phyloP scores from a whole-genome alignment of 1,140 invertebrate species.

The Achatina immaculata region DNA sequence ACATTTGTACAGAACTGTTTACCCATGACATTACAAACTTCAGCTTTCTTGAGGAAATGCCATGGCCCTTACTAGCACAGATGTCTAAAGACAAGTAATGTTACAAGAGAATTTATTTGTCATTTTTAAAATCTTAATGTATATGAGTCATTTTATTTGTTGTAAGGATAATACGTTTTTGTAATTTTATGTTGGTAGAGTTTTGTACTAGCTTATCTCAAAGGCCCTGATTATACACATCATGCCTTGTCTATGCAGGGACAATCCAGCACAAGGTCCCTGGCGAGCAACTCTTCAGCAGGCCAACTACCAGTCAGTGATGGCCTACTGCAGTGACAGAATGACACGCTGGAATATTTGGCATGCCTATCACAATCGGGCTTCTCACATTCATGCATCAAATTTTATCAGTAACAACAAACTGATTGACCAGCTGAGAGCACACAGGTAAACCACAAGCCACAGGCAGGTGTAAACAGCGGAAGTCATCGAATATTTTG shows the following conservation, averaged over 20 bases:
- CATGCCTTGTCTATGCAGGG: too few species aligned
- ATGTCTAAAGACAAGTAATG: constrained; percentile 77
- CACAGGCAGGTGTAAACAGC: too few species aligned
- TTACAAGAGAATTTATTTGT: too few species aligned
- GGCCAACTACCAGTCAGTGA: constrained; percentile 78
- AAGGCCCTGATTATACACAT: too few species aligned
- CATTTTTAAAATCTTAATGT: too few species aligned
- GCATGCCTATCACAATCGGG: constrained; percentile 81
- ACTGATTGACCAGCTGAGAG: constrained; percentile 83
- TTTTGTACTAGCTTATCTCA: too few species aligned
- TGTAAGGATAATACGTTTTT: too few species aligned
- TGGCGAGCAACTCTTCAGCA: constrained; percentile 79
- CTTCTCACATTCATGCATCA: constrained; percentile 72
- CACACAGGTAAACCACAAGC: constrained; percentile 72
- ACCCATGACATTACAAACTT: constrained; percentile 79
- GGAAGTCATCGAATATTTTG: too few species aligned
- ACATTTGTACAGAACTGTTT: constrained; percentile 72
- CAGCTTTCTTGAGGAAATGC: constrained; percentile 80
- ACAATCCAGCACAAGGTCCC: constrained; percentile 72
- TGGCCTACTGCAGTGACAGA: constrained; percentile 86
- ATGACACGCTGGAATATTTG: constrained; percentile 85
- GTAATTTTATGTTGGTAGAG: too few species aligned
- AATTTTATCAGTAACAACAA: constrained; percentile 77
- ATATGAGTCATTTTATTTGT: too few species aligned
- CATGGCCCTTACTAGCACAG: constrained; percentile 78